phyloP scores from a whole-genome alignment of 2,888 invertebrate genomes.

The Pollenia angustigena region DNA sequence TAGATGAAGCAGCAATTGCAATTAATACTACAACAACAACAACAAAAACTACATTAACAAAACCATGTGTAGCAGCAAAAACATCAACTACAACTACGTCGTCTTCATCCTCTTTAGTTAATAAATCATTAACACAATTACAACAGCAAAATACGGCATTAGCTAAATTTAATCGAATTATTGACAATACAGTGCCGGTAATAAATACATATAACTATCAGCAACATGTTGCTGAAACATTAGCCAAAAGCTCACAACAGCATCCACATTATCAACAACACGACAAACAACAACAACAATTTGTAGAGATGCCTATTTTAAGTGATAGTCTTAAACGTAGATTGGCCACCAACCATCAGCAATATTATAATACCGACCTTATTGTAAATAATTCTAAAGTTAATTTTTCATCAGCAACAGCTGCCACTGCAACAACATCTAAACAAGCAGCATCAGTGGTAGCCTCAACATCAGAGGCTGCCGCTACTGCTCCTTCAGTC shows the following conservation, averaged over 20 bases:
- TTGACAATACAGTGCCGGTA: slow-evolving; percentile 81
- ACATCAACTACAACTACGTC: slow-evolving; percentile 77
- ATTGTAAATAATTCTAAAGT: slow-evolving; percentile 78
- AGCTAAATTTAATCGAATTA: slow-evolving; percentile 84
- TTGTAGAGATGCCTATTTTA: slow-evolving; percentile 76
- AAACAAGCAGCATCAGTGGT: slow-evolving; percentile 42
- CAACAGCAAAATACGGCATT: slow-evolving; percentile 81
- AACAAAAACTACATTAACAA: slow-evolving; percentile 71
- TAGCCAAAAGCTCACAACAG: slow-evolving; percentile 68
- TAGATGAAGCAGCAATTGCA: slow-evolving; percentile 72
- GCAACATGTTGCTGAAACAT: slow-evolving; percentile 75
- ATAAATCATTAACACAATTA: slow-evolving; percentile 75
- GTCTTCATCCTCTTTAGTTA: slow-evolving; percentile 75
- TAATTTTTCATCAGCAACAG: slow-evolving; percentile 68
- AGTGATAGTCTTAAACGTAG: slow-evolving; percentile 78
- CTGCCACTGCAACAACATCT: slow-evolving; percentile 58
- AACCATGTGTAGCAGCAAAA: slow-evolving; percentile 74
- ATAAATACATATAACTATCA: slow-evolving; percentile 76
- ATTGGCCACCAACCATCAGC: slow-evolving; percentile 73
- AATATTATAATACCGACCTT: slow-evolving; percentile 79
- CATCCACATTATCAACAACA: slow-evolving; percentile 74
- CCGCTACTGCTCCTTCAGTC: slow-evolving; percentile 70
- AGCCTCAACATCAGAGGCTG: slow-evolving; percentile 68
- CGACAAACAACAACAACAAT: slow-evolving; percentile 73
- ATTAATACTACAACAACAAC: slow-evolving; percentile 75